Evolutionary conservation across 2,797 vertebrate genomes (phyloP).

Genomic region (Atherinosoma microstoma): DNA sequence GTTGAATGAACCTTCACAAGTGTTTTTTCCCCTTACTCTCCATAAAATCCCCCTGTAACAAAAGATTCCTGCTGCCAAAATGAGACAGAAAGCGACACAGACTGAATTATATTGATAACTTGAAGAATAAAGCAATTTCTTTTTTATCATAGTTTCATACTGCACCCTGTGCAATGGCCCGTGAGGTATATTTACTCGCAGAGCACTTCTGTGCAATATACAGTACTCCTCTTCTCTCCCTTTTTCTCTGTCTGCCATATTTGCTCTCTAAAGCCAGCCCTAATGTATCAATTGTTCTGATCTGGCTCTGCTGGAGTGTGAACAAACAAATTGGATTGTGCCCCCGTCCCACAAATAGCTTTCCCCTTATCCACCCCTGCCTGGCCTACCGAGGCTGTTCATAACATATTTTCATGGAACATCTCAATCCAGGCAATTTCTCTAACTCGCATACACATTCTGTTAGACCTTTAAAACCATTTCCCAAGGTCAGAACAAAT

Average conservation of each 20-base stretch:
- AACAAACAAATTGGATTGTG: slow-evolving; percentile 79
- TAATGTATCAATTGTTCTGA: slow-evolving; percentile 81
- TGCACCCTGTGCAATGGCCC: slow-evolving; percentile 71
- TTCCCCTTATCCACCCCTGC: slow-evolving; percentile 54
- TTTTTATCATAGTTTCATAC: slow-evolving; percentile 77
- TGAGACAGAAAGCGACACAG: slow-evolving; percentile 47
- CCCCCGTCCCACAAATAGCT: slow-evolving; percentile 67
- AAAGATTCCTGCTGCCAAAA: slow-evolving; percentile 62
- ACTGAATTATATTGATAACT: slow-evolving; percentile 75
- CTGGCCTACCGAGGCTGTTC: slow-evolving; percentile 47
- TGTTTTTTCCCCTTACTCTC: slow-evolving; percentile 6
- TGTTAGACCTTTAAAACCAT: slow-evolving; percentile 61
- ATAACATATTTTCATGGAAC: slow-evolving; percentile 66
- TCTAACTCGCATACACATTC: slow-evolving; percentile 24
- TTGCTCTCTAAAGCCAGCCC: slow-evolving; percentile 72
- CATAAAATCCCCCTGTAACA: slow-evolving; percentile 61
- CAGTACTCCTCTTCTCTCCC: slow-evolving; percentile 35
- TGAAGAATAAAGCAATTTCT: slow-evolving; percentile 73
- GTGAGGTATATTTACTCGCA: slow-evolving; percentile 74
- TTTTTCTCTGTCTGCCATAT: slow-evolving; percentile 52
- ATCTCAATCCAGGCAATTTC: slow-evolving; percentile 67
- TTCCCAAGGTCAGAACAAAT: slow-evolving; percentile 75
- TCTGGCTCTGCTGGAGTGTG: slow-evolving; percentile 76
- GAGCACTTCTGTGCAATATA: slow-evolving; percentile 64
- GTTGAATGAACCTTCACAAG: slow-evolving; percentile 61